A percentile compares a stretch with the other conserved stretches of the same genome.
Conservation (phyloP, 1,140 invertebrate species). For the Lineus longissimus region DNA sequence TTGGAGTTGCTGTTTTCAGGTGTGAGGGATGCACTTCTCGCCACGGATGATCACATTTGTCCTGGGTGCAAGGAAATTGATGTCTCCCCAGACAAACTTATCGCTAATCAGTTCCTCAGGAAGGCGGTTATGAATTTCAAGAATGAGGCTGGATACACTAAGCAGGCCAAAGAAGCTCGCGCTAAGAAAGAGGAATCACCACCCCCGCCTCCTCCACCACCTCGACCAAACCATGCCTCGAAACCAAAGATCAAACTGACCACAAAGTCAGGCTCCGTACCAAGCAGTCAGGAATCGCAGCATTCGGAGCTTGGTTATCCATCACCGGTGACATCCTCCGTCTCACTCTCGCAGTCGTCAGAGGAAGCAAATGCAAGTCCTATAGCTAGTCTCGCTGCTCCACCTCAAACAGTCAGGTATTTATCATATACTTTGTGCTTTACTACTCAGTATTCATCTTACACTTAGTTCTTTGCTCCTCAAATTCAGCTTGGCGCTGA, state of each 20-base stretch:
- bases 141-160: slow-evolving; percentile 81
- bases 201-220: slow-evolving; percentile 18
- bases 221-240: not conserved
- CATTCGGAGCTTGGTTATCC: too few relatives aligned
- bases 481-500: too few relatives aligned
- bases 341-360: too few relatives aligned
- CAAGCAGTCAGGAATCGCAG: not conserved
- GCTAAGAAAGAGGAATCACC: slow-evolving; percentile 20
- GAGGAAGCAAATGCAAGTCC: too few relatives aligned
- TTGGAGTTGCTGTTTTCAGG: slow-evolving; percentile 65
- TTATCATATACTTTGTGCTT: too few relatives aligned
- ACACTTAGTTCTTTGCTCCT: too few relatives aligned
- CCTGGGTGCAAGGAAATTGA: slow-evolving; percentile 89
- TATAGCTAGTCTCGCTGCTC: too few relatives aligned
- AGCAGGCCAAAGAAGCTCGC: slow-evolving; percentile 23
- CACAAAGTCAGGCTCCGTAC: not conserved
- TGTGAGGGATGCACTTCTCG: slow-evolving; percentile 79
- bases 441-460: too few relatives aligned
- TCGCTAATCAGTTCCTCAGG: slow-evolving; percentile 86
- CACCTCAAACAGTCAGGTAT: too few relatives aligned
- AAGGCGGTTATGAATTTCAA: slow-evolving; percentile 83
- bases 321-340: too few relatives aligned
- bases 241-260: not conserved
- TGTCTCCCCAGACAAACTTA: slow-evolving; percentile 85
- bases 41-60: slow-evolving; percentile 92